A percentile compares a stretch with the other conserved stretches of the same genome.
These are phyloP conservation scores for Gryllus bimaculatus DNA, from an alignment of 1,140 invertebrate genomes.

Conservation along the genomic window DNA sequence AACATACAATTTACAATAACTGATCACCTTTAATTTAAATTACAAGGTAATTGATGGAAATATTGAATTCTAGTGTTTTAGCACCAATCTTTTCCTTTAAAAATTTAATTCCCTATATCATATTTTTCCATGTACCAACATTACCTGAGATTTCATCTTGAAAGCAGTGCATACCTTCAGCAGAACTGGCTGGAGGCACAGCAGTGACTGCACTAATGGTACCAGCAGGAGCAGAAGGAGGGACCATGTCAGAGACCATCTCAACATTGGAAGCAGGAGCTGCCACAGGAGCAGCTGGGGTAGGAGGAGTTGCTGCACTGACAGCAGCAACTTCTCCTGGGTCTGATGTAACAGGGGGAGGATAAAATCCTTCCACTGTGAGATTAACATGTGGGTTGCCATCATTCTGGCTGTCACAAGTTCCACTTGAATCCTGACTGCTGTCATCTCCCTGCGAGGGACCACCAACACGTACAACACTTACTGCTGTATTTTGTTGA, in stretches of 20 bases:
- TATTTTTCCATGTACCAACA: too few species aligned
- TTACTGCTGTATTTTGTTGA: constrained; percentile 39
- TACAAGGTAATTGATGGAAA: too few species aligned
- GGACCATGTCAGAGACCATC: constrained; percentile 31
- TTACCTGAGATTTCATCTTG: too few species aligned
- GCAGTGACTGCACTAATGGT: constrained; percentile 19
- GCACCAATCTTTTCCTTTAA: too few species aligned
- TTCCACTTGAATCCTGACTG: constrained; percentile 18
- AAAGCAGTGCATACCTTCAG: constrained; percentile 24
- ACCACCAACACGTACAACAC: constrained; percentile 37
- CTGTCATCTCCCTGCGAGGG: constrained; percentile 18
- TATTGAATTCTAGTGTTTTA: too few species aligned
- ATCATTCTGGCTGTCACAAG: constrained; percentile 15
- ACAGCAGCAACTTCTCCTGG: background rate
- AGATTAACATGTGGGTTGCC: constrained; percentile 21
- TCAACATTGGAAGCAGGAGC: background rate
- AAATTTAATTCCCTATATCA: too few species aligned
- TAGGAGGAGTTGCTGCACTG: background rate
- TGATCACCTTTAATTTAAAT: too few species aligned
- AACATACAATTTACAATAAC: too few species aligned
- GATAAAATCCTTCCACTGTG: constrained; percentile 25
- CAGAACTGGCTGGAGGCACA: constrained; percentile 15
- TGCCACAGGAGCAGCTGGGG: background rate
- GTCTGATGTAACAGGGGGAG: background rate
- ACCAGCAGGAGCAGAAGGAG: constrained; percentile 34